A percentile compares a stretch with the other conserved stretches of the same genome.
Conservation (phyloP, 2,113 vertebrate species). For the Raja brachyura region DNA sequence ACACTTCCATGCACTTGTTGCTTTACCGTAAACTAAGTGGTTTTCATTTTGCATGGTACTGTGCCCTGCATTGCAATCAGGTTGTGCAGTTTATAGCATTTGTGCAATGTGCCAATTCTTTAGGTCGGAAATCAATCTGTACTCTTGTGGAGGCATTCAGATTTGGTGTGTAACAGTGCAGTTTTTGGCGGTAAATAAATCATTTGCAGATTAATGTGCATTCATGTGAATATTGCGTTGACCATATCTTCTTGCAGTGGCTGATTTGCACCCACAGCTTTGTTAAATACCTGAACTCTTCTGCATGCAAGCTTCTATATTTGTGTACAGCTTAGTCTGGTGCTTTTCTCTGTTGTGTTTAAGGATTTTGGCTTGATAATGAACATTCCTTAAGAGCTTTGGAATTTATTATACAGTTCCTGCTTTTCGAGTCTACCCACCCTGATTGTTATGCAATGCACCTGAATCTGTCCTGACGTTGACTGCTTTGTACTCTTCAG, state of each 20-base stretch:
- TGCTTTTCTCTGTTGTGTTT: not conserved
- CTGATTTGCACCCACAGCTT: not conserved
- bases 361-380: not conserved
- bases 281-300: not conserved
- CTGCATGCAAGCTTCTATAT: not conserved
- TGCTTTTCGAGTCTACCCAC: constrained; percentile 17
- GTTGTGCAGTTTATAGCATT: not conserved
- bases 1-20: not conserved
- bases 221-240: not conserved
- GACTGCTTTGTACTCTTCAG: not conserved
- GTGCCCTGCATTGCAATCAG: not conserved
- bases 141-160: not conserved
- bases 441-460: not conserved
- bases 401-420: constrained; percentile 5
- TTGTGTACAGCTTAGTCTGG: not conserved
- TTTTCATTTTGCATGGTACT: not conserved
- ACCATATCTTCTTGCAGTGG: not conserved
- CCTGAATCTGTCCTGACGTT: not conserved
- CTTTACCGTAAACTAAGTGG: not conserved
- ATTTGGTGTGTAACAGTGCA: not conserved
- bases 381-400: not conserved
- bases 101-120: not conserved
- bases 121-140: not conserved
- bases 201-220: not conserved
- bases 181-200: not conserved